Conservation (phyloP, 2,888 invertebrate species). For the Thymelicus sylvestris region DNA sequence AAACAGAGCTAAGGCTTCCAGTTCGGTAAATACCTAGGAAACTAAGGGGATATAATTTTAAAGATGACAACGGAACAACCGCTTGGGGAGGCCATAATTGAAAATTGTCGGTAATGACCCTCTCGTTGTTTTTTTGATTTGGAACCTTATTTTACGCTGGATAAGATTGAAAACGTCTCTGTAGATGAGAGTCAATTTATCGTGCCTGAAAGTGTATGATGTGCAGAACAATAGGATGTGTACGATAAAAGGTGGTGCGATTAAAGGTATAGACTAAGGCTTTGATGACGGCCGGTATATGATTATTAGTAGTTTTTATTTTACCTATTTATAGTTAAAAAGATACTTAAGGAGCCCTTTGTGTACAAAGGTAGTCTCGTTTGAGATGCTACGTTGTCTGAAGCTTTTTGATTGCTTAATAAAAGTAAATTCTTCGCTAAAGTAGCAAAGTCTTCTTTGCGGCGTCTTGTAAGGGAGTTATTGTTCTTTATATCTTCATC, state of each 20-base stretch:
- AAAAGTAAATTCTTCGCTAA: constrained; percentile 36
- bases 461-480: constrained; percentile 27
- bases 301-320: constrained; percentile 36
- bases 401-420: constrained; percentile 38
- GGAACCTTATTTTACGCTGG: constrained; percentile 37
- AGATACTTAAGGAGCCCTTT: constrained; percentile 30
- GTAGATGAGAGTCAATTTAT: constrained; percentile 40
- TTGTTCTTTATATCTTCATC: constrained; percentile 31
- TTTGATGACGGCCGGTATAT: constrained; percentile 48
- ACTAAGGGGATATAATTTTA: constrained; percentile 52
- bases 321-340: constrained; percentile 34
- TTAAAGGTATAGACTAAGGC: constrained; percentile 48
- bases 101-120: constrained; percentile 53
- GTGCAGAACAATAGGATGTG: constrained; percentile 54
- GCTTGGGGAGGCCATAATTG: constrained; percentile 50
- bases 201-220: constrained; percentile 52
- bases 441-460: constrained; percentile 28
- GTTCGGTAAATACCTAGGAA: constrained; percentile 44
- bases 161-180: constrained; percentile 41
- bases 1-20: constrained; percentile 36
- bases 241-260: constrained; percentile 51
- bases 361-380: constrained; percentile 36
- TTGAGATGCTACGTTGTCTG: constrained; percentile 31
- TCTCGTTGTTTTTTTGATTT: constrained; percentile 32
- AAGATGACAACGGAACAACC: constrained; percentile 53